Evolutionary conservation across 1,140 invertebrate species (phyloP).

Genomic region (Bombus waltoni): DNA sequence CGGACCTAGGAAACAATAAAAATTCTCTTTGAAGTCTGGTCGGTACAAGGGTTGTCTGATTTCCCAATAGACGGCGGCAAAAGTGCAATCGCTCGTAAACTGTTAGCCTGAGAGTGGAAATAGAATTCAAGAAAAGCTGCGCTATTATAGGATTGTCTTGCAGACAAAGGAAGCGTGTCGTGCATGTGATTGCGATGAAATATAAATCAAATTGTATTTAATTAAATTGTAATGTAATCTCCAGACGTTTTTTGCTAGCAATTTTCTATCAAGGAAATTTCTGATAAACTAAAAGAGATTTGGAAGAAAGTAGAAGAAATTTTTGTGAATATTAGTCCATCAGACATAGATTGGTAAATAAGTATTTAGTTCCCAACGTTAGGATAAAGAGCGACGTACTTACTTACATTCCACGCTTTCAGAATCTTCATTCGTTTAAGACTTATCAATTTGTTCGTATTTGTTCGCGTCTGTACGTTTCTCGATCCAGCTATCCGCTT

Average conservation of each 20-base stretch:
- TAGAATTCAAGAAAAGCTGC: background rate
- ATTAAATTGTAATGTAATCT: no score
- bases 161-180: background rate
- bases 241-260: no score
- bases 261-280: no score
- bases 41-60: background rate
- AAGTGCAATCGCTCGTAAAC: conserved; percentile 6
- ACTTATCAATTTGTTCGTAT: conserved; percentile 20
- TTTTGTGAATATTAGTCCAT: no score
- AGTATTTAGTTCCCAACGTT: no score
- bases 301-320: no score
- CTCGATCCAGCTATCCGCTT: background rate
- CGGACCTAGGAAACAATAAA: background rate
- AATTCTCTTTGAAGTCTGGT: background rate
- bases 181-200: background rate
- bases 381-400: background rate
- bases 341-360: no score
- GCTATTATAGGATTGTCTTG: background rate
- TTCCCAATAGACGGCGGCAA: background rate
- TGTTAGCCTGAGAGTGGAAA: background rate
- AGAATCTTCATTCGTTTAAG: background rate
- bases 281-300: no score
- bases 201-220: background rate
- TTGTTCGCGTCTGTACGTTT: background rate
- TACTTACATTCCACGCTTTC: background rate